These are phyloP conservation scores for Melanotus villosus DNA, from an alignment of 2,888 invertebrate species.

Conservation along the genomic window DNA sequence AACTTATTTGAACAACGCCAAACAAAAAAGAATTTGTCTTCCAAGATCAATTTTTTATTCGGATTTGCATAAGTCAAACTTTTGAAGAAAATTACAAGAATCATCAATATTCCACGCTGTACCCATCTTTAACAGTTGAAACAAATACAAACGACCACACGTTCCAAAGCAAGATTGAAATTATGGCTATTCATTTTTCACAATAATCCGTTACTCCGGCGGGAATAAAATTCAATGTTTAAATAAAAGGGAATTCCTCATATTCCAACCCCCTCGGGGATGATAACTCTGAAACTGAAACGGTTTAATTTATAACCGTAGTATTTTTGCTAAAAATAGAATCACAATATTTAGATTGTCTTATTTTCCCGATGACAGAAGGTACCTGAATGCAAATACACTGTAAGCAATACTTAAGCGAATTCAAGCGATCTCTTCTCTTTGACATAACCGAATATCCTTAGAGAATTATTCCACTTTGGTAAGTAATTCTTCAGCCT, in stretches of 20 bases:
- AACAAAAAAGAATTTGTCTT: too few species aligned
- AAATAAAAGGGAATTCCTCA: constrained; percentile 13
- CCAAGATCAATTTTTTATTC: too few species aligned
- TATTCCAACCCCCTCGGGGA: neutral
- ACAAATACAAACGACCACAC: constrained; percentile 5
- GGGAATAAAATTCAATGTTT: constrained; percentile 23
- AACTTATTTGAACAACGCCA: too few species aligned
- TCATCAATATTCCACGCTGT: neutral
- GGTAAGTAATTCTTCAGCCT: constrained; percentile 17
- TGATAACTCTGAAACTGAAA: constrained; percentile 1
- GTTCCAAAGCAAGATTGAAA: constrained; percentile 9
- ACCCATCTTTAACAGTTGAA: constrained; percentile 7
- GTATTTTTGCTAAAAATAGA: neutral
- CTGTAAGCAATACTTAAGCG: neutral
- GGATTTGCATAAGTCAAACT: too few species aligned
- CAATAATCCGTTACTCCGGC: constrained; percentile 17
- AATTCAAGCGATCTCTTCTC: constrained; percentile 1
- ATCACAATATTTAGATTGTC: neutral
- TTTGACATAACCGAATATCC: constrained; percentile 16
- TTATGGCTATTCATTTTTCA: constrained; percentile 22
- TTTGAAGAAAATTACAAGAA: neutral
- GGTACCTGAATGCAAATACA: constrained; percentile 4
- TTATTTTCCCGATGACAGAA: too few species aligned
- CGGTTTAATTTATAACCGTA: constrained; percentile 11
- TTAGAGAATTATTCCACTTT: constrained; percentile 24